A percentile compares a stretch with the other conserved stretches of the same genome.
Evolutionary conservation across 2,113 vertebrate genomes (phyloP).

Genomic region (Isichthys henryi): DNA sequence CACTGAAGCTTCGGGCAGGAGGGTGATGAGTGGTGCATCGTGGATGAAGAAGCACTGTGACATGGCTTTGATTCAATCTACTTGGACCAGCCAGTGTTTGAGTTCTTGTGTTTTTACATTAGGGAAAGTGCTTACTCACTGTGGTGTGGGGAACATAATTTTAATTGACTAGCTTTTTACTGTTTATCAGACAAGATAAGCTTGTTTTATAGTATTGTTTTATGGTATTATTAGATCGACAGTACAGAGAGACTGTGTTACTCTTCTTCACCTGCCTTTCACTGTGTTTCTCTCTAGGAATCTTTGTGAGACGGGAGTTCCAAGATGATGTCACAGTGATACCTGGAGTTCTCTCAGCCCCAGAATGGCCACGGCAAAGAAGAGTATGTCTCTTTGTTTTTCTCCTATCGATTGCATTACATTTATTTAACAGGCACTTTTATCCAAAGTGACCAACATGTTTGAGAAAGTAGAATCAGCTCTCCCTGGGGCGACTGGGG

Average conservation of each 20-base stretch:
- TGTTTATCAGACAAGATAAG: background rate
- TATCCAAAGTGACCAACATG: background rate
- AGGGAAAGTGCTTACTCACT: background rate
- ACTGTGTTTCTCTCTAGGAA: background rate
- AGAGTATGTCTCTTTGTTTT: conserved; percentile 3
- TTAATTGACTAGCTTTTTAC: background rate
- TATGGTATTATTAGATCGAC: background rate
- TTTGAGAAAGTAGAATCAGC: background rate
- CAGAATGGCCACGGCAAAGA: conserved; percentile 22
- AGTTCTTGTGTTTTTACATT: background rate
- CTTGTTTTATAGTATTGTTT: background rate
- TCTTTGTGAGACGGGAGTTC: background rate
- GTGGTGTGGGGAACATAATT: background rate
- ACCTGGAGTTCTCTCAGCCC: background rate
- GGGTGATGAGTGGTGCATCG: background rate
- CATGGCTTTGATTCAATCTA: background rate
- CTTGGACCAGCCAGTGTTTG: background rate
- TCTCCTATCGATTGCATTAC: background rate
- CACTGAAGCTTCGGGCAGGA: background rate
- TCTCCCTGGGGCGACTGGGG: background rate
- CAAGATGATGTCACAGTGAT: conserved; percentile 11
- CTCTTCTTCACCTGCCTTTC: background rate
- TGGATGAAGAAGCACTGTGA: background rate
- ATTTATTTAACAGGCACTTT: background rate
- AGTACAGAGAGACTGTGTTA: background rate